These are phyloP conservation scores for Heliconius charithonia DNA, from an alignment of 2,888 invertebrate species.

Conservation along the genomic window DNA sequence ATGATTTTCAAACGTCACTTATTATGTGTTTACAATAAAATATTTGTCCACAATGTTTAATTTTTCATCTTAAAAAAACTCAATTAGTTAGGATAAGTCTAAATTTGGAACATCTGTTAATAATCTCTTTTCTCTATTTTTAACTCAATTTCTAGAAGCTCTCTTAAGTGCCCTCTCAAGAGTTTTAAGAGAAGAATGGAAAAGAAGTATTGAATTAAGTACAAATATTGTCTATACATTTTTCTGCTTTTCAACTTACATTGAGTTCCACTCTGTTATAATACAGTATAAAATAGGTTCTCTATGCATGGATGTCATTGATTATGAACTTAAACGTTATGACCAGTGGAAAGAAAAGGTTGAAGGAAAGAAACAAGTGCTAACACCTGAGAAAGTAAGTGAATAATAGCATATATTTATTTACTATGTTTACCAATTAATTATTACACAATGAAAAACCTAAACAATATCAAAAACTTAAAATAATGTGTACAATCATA, in stretches of 20 bases:
- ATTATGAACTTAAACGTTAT: conserved; percentile 96
- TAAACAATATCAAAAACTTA: not conserved
- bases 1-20: not conserved
- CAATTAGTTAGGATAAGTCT: not conserved
- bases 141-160: conserved; percentile 86
- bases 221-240: conserved; percentile 98
- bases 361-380: conserved; percentile 76
- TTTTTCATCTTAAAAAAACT: too few species aligned
- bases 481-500: not conserved
- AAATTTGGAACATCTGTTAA: not conserved
- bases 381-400: conserved; percentile 77
- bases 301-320: conserved; percentile 97
- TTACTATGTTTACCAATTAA: not conserved
- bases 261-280: conserved; percentile 96
- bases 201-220: conserved; percentile 96
- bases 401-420: not conserved
- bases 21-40: too few species aligned
- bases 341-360: conserved; percentile 93
- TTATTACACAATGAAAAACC: not conserved
- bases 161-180: conserved; percentile 97
- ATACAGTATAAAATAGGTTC: conserved; percentile 99
- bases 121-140: conserved; percentile 4
- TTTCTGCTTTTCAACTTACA: conserved; percentile 98
- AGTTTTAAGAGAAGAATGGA: conserved; percentile 98
- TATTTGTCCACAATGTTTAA: too few species aligned